A percentile compares a stretch with the other conserved stretches of the same genome.
phyloP scores from a whole-genome alignment of 2,113 vertebrate genomes.

The Periophthalmus modestus region DNA sequence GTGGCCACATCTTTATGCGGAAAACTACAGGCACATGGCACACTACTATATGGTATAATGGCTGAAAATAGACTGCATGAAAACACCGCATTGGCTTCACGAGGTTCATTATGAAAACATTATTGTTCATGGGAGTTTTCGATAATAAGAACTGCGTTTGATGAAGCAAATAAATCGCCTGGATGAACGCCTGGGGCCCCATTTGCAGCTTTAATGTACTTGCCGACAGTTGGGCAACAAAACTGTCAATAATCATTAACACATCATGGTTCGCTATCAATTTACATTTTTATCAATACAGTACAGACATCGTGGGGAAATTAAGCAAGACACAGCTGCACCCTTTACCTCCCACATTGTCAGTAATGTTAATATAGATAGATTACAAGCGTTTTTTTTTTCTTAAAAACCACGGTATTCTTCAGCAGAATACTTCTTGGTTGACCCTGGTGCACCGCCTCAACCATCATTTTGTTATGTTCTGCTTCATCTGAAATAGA shows the following conservation, averaged over 20 bases:
- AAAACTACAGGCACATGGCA: constrained; percentile 21
- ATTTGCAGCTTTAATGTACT: constrained; percentile 32
- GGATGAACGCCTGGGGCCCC: constrained; percentile 34
- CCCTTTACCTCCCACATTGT: neutral
- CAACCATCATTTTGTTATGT: constrained; percentile 41
- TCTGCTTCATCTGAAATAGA: constrained; percentile 37
- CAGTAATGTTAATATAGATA: constrained; percentile 10
- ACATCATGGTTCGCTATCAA: constrained; percentile 42
- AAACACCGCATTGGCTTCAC: constrained; percentile 8
- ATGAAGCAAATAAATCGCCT: constrained; percentile 27
- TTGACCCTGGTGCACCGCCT: constrained; percentile 16
- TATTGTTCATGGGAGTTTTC: constrained; percentile 28
- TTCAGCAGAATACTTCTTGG: constrained; percentile 28
- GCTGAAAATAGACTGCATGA: constrained; percentile 15
- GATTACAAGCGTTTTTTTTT: constrained; percentile 23
- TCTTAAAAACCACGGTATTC: constrained; percentile 5
- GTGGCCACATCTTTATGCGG: constrained; percentile 40
- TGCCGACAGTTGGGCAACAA: constrained; percentile 28
- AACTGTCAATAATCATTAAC: constrained; percentile 48
- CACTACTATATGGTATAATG: constrained; percentile 20
- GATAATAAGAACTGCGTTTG: constrained; percentile 47
- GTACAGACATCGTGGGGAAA: constrained; percentile 26
- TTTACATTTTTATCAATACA: constrained; percentile 26
- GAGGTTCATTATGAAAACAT: constrained; percentile 36
- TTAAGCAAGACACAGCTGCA: constrained; percentile 14